Evolutionary conservation across 1,140 invertebrate genomes (phyloP), one percentile per base, ranked within the genome.

Genomic region (Formica exsecta): DNA sequence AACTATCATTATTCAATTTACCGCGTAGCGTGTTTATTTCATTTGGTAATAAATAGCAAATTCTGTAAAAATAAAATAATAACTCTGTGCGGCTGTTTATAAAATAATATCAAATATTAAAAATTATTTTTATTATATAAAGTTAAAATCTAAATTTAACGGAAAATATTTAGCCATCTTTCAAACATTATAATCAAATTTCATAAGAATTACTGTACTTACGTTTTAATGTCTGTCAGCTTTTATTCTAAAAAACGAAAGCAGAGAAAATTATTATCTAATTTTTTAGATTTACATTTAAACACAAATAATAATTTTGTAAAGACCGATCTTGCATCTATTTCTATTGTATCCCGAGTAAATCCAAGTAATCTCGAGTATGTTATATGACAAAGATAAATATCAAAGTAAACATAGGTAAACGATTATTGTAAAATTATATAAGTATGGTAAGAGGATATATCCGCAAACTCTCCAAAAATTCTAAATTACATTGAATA

Each of bases 401-500:
- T 38, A 36, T 51, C 19, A 75, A 25, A 61, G 13, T 19, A 16
- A 22, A 38, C 5, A 38, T n/a, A 38, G 4, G 36, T 62, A 71
- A 73, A 75, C 9, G 32, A 22, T 22, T 9, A 54, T 32, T n/a
- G 29, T 2, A 41, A 25, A 68, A 16, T 38, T 38, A 38, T 38
- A 1, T 38, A 44, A 16, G 87, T 77, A 84, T 73, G 57, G 25
- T 57, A 89, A 89, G 80, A 29, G 25, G 0, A 29, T 29, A 29
- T 85, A 87, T n/a, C 62, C 16, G 74, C 51, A 71, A 86, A 73
- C 59, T 64, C 32, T 29, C 16, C 48, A 36, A 29, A 74, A 84
- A 61, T 84, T 51, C 54, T 66, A 70, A 89, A 57, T 59, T 54
- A 75, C 74, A 85, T 85, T 51, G 71, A 79, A 85, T 51, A 59